Base-by-base conservation (phyloP, 1,140 invertebrate species). In the Piezodorus guildinii region DNA sequence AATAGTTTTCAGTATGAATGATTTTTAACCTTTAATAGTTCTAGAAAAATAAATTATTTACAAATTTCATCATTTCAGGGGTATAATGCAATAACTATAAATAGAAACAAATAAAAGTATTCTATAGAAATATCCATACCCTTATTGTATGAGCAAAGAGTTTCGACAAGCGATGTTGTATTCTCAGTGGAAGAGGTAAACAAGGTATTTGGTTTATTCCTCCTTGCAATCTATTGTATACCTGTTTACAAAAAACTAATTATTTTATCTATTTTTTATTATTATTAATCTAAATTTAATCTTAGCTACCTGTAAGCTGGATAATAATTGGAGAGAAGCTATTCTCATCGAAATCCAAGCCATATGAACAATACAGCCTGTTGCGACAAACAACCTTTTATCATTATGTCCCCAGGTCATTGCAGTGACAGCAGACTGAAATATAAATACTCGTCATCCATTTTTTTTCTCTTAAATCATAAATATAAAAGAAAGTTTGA, bases 401-500 rank as follows among this genome's bases (percentile, higher is more conserved):
- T 97, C 96, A 74, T 96, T 95, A 77, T 98, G 95, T 34, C 94
- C 96, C 94, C 94, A 98, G 1, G 94, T 98, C 68, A 98, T 77
- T 6, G 94, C 91, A 43, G 91, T 91, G 44, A 97, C 88, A 6
- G 87, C 84, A 69, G 86, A 82, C 88, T 92, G 70, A 64, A 75
- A 75, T 44, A 65, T 62, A 39, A 10, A 39, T 39, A 39, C 27
- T 30, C 8, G 27, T 30, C 27, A 30, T 3, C 27, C 3, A 30
- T 30, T 30, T 30, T 30, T 30, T 30, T 30, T 30, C 8, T 30
- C n/a, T n/a, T n/a, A n/a, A n/a, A n/a, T n/a, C n/a, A n/a, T n/a
- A n/a, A 30, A 30, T 30, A 30, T 30, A 3, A 30, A 4, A 30
- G 3, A 30, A 30, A 30, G 27, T 30, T 30, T 3, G 3, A 30